Base-by-base conservation (phyloP, 2,797 vertebrate species). In the Agapornis canus region DNA sequence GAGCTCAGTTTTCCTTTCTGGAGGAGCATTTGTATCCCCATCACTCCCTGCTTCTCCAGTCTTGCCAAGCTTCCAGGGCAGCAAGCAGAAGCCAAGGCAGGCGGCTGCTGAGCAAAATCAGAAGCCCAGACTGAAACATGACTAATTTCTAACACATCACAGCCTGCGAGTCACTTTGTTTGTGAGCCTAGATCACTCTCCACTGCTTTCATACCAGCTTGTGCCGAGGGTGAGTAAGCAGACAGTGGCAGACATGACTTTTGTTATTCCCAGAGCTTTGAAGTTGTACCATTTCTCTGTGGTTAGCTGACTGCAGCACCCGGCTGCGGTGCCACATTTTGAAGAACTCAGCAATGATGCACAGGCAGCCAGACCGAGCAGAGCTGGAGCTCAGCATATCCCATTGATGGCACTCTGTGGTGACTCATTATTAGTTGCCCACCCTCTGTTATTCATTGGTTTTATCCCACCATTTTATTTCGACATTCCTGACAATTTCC, bases 211-310 rank as follows among this genome's bases (percentile, higher is more conserved):
- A 10, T n/a, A 66, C 43, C 3, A 4, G 54, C 70, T 94, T 14
- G 9, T 84, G 80, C 78, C 54, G 71, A 79, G 90, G 94, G 51
- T 93, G 95, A 94, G 90, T 82, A 96, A 96, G 80, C 86, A 95
- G 90, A 73, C 56, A 18, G 93, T 60, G 89, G 82, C 92, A 89
- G 90, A 89, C 85, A 60, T 17, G 72, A 64, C 82, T 92, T 57
- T 73, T 60, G 63, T 85, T 93, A 76, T 86, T 93, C 89, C 88
- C 89, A 45, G 61, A n/a, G 89, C 82, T 88, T 48, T 86, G 95
- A 91, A 91, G 95, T 6, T 21, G 32, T 31, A 65, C 86, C 49
- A 22, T 60, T 81, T 73, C 84, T 11, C 82, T 45, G 90, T 3
- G 89, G 88, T 83, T 76, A 45, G 88, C 84, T 90, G 87, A 26